These are phyloP conservation scores for Catamblyrhynchus diadema DNA, from an alignment of 2,797 vertebrate species.

Conservation along the genomic window DNA sequence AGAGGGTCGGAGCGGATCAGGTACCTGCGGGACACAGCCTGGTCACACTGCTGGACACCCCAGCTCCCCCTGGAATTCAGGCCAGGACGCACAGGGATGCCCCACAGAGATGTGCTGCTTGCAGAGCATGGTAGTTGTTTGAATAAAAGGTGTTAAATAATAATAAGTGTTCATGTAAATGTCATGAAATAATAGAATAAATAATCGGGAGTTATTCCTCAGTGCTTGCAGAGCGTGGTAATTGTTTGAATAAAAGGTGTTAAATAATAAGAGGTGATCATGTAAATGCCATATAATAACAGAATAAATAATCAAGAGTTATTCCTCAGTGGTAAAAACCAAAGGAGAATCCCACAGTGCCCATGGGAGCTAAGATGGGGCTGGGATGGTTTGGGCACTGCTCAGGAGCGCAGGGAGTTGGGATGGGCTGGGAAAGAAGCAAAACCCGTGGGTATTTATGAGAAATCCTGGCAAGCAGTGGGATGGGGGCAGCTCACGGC, in stretches of 20 bases:
- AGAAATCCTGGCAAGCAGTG: rapidly evolving
- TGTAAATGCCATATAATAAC: not conserved
- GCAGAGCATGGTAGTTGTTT: rapidly evolving
- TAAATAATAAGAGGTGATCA: rapidly evolving
- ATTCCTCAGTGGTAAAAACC: not conserved
- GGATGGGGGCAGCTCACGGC: rapidly evolving
- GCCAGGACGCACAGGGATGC: rapidly evolving
- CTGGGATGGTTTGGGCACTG: rapidly evolving
- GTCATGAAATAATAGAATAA: not conserved
- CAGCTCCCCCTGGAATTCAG: rapidly evolving
- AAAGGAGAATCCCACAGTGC: rapidly evolving
- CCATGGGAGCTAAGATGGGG: rapidly evolving
- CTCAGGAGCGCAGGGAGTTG: rapidly evolving
- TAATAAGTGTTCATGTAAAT: too few species aligned
- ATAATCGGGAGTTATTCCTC: not conserved
- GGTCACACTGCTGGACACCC: rapidly evolving
- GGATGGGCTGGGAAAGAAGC: not conserved
- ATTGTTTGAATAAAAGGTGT: not conserved
- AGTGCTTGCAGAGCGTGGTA: not conserved
- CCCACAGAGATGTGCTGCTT: rapidly evolving
- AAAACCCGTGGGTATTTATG: rapidly evolving
- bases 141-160: not conserved
- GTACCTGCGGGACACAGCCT: slow-evolving; percentile 76
- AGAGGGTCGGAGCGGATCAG: slow-evolving; percentile 94
- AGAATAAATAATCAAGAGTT: not conserved